Base-by-base conservation (phyloP, 53 echinoderm and acorn worm species). In the Holothuria scabra region DNA sequence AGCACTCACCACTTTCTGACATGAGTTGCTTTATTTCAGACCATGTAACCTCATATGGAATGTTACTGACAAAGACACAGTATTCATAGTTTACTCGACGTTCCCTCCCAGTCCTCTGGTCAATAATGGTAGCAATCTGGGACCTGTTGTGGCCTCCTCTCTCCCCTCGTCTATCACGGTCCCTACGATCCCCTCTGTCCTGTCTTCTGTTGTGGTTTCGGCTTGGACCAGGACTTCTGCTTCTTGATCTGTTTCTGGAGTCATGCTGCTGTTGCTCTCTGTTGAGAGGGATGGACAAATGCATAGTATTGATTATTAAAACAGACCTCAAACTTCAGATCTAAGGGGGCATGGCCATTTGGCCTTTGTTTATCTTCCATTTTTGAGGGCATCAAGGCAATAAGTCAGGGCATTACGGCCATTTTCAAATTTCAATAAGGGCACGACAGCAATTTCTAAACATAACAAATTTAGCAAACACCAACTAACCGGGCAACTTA, bases 41-140 rank as follows among this genome's bases (percentile, higher is more conserved):
- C 97, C 97, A 97, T 28, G 88, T 94, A 44, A 92, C 87, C 61
- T 97, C 92, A 83, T 94, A 97, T 23, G 90, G 89, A 83, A 97
- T 88, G 83, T 97, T 97, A 68, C 97, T 94, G 85, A 97, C 88
- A 87, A 94, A 97, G 46, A 97, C 94, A 16, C 93, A 91, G 85
- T 86, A 87, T 57, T 86, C 89, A 52, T 88, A 91, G 41, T 83
- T 90, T 38, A 88, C 70, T 5, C 83, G 55, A 30, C 84, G 84
- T 30, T 89, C 80, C 31, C 70, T 74, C 33, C 79, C 79, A 10
- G 86, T 85, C 33, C 89, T 81, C 46, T 81, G 82, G 82, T 81
- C 89, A 52, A 79, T 84, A 23, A 89, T 89, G 33, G 56, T 89
- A 11, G 85, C 46, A 56, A 74, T 74, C 10, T 79, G 82, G 19